Evolutionary conservation across 2,888 invertebrate genomes (phyloP).

Genomic region (Phlogophora meticulosa): DNA sequence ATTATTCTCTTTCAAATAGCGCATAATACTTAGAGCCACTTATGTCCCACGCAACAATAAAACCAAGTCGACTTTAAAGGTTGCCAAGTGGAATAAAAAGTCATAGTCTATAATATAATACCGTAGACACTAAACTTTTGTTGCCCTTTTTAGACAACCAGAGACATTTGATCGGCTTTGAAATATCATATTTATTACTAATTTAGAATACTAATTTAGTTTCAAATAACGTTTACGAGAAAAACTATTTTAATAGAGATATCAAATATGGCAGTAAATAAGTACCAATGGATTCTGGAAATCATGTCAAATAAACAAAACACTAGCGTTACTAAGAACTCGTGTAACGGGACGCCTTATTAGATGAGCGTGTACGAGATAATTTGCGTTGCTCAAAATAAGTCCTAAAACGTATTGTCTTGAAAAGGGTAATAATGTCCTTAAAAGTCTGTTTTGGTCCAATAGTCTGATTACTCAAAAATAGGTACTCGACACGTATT

Average conservation of each 20-base stretch:
- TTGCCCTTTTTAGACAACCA: slow-evolving; percentile 1
- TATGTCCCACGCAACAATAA: slow-evolving; percentile 1
- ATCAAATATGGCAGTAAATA: slow-evolving; percentile 23
- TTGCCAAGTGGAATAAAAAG: neutral
- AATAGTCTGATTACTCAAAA: too few species aligned
- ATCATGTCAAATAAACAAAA: neutral
- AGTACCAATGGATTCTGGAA: slow-evolving; percentile 18
- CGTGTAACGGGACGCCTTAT: too few species aligned
- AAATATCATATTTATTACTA: slow-evolving; percentile 12
- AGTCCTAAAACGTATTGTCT: too few species aligned
- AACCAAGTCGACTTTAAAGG: slow-evolving; percentile 14
- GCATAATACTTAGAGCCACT: slow-evolving; percentile 17
- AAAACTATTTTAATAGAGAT: slow-evolving; percentile 18
- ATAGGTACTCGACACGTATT: too few species aligned
- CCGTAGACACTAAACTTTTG: neutral
- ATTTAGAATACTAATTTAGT: slow-evolving; percentile 5
- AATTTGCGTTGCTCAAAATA: too few species aligned
- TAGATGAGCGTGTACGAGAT: too few species aligned
- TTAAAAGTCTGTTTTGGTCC: too few species aligned
- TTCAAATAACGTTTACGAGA: slow-evolving; percentile 13
- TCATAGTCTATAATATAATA: neutral
- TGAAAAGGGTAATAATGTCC: too few species aligned
- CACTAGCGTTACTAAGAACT: too few species aligned
- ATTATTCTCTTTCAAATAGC: slow-evolving; percentile 37
- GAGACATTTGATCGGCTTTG: slow-evolving; percentile 16